phyloP scores from a whole-genome alignment of 92 coral and sea anemone genomes.

The Porites divaricata region DNA sequence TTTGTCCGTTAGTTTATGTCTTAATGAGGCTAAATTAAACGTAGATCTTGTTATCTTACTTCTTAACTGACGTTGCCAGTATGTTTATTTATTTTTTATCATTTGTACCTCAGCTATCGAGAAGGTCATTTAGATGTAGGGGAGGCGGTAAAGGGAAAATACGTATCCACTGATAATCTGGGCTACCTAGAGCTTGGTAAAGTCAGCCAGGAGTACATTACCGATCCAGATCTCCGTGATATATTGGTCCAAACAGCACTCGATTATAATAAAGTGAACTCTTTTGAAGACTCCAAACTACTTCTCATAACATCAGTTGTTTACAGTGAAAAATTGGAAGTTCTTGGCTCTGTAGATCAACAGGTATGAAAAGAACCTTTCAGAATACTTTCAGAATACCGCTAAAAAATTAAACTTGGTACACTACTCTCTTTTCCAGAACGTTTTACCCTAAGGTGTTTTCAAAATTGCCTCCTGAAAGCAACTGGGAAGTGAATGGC shows the following conservation, averaged over 20 bases:
- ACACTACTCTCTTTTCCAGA: neutral
- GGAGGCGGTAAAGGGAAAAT: neutral
- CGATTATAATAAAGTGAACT: constrained; percentile 46
- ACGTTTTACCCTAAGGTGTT: neutral
- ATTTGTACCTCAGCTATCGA: neutral
- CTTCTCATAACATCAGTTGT: constrained; percentile 59
- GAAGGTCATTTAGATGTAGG: neutral
- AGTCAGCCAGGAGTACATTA: constrained; percentile 49
- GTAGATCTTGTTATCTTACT: too few species aligned
- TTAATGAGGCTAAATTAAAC: too few species aligned
- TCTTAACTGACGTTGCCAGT: too few species aligned
- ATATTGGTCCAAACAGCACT: constrained; percentile 39
- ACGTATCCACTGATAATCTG: neutral
- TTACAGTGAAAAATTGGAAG: constrained; percentile 55
- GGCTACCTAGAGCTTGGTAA: constrained; percentile 63
- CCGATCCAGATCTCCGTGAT: constrained; percentile 48
- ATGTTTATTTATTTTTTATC: too few species aligned
- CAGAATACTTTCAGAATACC: too few species aligned
- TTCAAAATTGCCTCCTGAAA: too few species aligned
- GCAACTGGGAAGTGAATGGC: too few species aligned
- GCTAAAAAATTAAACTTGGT: too few species aligned
- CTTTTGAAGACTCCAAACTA: constrained; percentile 22
- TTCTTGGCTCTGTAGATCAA: constrained; percentile 13
- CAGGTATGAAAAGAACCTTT: neutral
- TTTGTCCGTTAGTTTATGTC: too few species aligned